Evolutionary conservation across 2,888 invertebrate genomes (phyloP), one percentile per base, ranked within the genome.

Genomic region (Colostygia pectinataria): DNA sequence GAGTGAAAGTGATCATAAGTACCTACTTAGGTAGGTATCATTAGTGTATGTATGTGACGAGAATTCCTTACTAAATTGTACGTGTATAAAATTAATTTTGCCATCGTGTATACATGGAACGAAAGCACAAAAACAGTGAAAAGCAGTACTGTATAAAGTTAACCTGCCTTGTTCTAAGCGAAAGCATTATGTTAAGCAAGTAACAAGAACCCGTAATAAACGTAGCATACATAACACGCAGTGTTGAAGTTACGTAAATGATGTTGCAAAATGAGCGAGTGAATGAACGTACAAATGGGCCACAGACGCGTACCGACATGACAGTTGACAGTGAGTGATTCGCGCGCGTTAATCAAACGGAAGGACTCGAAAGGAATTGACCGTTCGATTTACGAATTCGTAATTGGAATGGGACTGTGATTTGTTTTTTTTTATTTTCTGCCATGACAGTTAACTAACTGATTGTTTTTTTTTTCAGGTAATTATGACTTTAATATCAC

Each of bases 261-360:
- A 74, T 66, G 69, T 65, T 65, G 63, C 74, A 72, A 72, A 79
- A 73, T 75, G 77, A 79, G 71, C 65, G 66, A 74, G 65, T 63
- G 73, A 74, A 66, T 71, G 74, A 62, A 53, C 54, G 64, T 65
- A 70, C 79, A 78, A 80, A 80, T 77, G 75, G 74, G 64, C 69
- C 66, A 55, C 68, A 70, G 75, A 71, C 69, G 69, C 66, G 69
- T 68, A 68, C 70, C 63, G 71, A 72, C 60, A 57, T 62, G 71
- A 72, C 60, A 57, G 65, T 67, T 75, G 81, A 78, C 80, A 76
- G 70, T 79, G 82, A 82, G 68, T 76, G 80, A 82, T 82, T 66
- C 61, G 66, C 50, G 59, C 46, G 46, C 69, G 71, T 71, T 74
- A 65, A 68, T 75, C 72, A 69, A 61, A 52, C 54, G 57, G 61